Evolutionary conservation across 1,140 invertebrate species (phyloP).

Genomic region (Geopemphigus sp.): DNA sequence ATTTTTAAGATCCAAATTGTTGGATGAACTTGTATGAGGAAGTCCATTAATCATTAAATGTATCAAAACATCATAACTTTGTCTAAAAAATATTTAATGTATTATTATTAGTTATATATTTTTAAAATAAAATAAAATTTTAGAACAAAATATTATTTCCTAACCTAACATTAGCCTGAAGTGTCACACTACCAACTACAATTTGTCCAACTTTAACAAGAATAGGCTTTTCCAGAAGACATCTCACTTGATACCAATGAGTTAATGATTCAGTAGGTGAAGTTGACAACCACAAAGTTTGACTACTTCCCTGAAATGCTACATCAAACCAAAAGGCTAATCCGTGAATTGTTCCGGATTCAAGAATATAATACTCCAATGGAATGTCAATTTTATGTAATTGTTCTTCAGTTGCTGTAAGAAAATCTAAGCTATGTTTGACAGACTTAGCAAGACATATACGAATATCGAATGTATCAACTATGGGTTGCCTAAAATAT

Average conservation of each 20-base stretch:
- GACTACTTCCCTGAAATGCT: slow-evolving; percentile 88
- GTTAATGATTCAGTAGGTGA: slow-evolving; percentile 97
- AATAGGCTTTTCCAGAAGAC: slow-evolving; percentile 88
- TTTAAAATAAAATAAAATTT: not conserved
- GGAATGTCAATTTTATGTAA: slow-evolving; percentile 95
- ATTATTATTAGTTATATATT: not conserved
- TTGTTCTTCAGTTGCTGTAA: slow-evolving; percentile 88
- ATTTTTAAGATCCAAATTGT: slow-evolving; percentile 97
- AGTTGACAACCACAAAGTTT: slow-evolving; percentile 96
- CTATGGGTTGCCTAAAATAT: slow-evolving; percentile 97
- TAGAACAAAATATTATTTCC: slow-evolving; percentile 17
- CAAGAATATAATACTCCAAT: slow-evolving; percentile 86
- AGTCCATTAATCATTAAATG: slow-evolving; percentile 88
- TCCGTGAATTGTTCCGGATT: slow-evolving; percentile 94
- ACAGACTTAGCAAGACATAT: slow-evolving; percentile 96
- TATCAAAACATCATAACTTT: slow-evolving; percentile 99
- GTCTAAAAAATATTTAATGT: slow-evolving; percentile 58
- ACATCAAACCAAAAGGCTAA: slow-evolving; percentile 99
- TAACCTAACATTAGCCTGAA: slow-evolving; percentile 89
- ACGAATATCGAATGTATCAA: slow-evolving; percentile 97
- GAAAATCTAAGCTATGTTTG: slow-evolving; percentile 93
- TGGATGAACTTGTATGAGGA: slow-evolving; percentile 71
- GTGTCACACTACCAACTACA: slow-evolving; percentile 80
- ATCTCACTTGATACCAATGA: slow-evolving; percentile 99
- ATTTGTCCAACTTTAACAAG: slow-evolving; percentile 93